Percentiles rank a stretch among this genome's conserved stretches.
Evolutionary conservation across 1,140 invertebrate species (phyloP).

Genomic region (Drosophila nigrodunni): DNA sequence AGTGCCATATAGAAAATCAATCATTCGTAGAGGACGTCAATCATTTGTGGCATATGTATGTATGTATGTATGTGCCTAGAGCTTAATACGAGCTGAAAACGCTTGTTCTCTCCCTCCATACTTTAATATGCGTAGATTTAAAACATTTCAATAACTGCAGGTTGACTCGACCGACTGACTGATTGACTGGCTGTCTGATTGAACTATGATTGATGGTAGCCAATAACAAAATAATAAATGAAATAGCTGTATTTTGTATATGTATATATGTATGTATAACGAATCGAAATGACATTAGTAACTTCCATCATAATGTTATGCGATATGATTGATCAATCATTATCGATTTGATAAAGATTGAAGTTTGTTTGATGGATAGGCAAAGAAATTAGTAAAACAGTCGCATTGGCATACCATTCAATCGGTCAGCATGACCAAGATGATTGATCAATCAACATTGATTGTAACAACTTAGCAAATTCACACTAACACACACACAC

Average conservation of each 20-base stretch:
- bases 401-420: constrained; percentile 8
- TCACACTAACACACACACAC: constrained; percentile 12
- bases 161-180: constrained; percentile 29
- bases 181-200: constrained; percentile 38
- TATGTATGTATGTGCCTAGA: constrained; percentile 58
- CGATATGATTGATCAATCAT: constrained; percentile 8
- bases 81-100: constrained; percentile 63
- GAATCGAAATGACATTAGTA: constrained; percentile 10
- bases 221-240: constrained; percentile 11
- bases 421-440: constrained; percentile 9
- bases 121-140: constrained; percentile 43
- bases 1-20: constrained; percentile 48
- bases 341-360: neutral
- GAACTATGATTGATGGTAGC: constrained; percentile 21
- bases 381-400: neutral
- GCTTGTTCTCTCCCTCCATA: constrained; percentile 59
- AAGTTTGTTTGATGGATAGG: neutral
- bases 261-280: neutral
- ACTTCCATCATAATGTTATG: constrained; percentile 12
- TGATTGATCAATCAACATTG: constrained; percentile 37
- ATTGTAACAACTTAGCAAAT: constrained; percentile 52
- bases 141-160: constrained; percentile 27
- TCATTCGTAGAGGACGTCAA: constrained; percentile 43
- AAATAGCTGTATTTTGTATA: constrained; percentile 20
- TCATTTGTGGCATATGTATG: constrained; percentile 45